Base-by-base conservation (phyloP, 2,888 invertebrate species). In the Netelia melanura region DNA sequence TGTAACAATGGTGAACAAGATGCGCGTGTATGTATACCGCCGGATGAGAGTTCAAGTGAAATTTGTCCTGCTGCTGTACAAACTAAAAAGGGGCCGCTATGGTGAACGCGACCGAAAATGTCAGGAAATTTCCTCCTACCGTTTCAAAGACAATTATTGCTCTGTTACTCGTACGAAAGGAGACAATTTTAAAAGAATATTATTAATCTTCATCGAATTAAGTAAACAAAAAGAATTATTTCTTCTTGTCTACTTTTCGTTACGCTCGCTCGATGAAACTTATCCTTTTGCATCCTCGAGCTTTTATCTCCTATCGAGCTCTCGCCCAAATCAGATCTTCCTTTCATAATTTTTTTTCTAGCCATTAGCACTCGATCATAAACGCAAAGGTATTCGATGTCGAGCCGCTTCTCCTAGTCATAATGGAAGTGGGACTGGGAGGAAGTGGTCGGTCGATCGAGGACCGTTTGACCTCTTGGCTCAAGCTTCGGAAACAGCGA, bases 1-100 rank as follows among this genome's bases (percentile, higher is more conserved):
- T 62, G 48, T 68, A 84, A 81, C 38, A 80, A 77, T 76, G 70
- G 23, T 62, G 65, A 85, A 75, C 77, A 72, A 54, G 65, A 81
- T 65, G 54, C 68, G 70, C 11, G 21, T 56, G 44, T 8, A 61
- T 67, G n/a, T 74, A 71, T 76, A 80, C 56, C 56, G 54, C 38
- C 23, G 72, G 10, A 21, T 38, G 58, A 54, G 62, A 70, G 48
- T 75, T 62, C 25, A 17, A 44, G 23, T 64, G 21, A 67, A 81
- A 81, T 75, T 67, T 54, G 23, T 65, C 54, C 76, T 14, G 0
- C 21, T 23, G 52, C 17, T 58, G 17, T n/a, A 56, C 65, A 17
- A 75, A 56, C 30, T 14, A n/a, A 52, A 52, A 67, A 25, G 3
- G 68, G 2, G 30, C 38, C 25, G 3, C 68, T 21, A 68, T 8